A percentile compares a stretch with the other conserved stretches of the same genome.
Conservation (phyloP, 2,888 invertebrate species). For the Epinotia demarniana region DNA sequence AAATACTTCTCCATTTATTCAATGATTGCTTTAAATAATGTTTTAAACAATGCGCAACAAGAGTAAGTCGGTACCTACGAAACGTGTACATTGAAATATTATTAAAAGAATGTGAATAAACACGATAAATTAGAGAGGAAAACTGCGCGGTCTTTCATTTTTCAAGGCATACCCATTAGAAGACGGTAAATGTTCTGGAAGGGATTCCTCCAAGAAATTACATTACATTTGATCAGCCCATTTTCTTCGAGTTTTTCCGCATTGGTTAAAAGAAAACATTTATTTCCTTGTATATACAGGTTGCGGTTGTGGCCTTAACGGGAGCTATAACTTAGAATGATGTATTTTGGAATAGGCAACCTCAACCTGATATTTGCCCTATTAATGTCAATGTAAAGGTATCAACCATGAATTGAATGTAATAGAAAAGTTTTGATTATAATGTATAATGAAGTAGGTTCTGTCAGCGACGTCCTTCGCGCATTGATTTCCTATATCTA, state of each 20-base stretch:
- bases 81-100: conserved; percentile 4
- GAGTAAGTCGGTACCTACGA: background rate
- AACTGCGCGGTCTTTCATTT: conserved; percentile 28
- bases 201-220: conserved; percentile 40
- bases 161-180: conserved; percentile 34
- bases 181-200: conserved; percentile 39
- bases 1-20: no score
- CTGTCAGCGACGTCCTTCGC: no score
- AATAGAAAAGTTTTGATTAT: background rate
- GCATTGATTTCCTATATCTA: no score
- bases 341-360: background rate
- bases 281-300: conserved; percentile 39
- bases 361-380: background rate
- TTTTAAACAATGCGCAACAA: conserved; percentile 2
- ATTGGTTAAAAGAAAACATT: conserved; percentile 38
- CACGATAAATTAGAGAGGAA: conserved; percentile 22
- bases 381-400: background rate
- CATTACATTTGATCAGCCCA: conserved; percentile 42
- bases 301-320: background rate
- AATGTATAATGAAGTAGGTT: no score
- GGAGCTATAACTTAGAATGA: conserved; percentile 1
- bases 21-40: background rate
- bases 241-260: conserved; percentile 41
- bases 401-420: background rate
- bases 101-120: conserved; percentile 14